Percentiles rank a stretch among this genome's conserved stretches.
Evolutionary conservation across 2,113 vertebrate genomes (phyloP).

Genomic region (Daboia siamensis): DNA sequence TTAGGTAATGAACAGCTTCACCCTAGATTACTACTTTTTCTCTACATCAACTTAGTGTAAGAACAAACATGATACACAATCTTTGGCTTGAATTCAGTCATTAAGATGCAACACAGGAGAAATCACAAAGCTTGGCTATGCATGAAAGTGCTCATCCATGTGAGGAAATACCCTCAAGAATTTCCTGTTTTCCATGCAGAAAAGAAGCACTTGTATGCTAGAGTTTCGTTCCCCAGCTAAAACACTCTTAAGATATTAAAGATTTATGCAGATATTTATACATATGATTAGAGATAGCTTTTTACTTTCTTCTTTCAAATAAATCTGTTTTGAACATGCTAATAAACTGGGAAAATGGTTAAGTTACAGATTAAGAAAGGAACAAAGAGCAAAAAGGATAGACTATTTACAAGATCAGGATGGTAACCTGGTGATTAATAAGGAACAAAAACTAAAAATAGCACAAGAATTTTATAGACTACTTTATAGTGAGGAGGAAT

Average conservation of each 20-base stretch:
- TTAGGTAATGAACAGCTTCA: neutral
- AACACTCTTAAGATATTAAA: neutral
- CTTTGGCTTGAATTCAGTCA: neutral
- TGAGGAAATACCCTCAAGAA: neutral
- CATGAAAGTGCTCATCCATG: neutral
- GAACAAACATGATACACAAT: neutral
- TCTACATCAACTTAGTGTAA: neutral
- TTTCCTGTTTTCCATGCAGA: neutral
- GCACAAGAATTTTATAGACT: too few species aligned
- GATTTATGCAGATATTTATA: accelerated
- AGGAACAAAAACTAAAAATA: too few species aligned
- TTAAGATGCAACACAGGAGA: neutral
- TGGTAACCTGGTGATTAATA: too few species aligned
- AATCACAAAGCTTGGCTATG: neutral
- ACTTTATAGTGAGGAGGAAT: too few species aligned
- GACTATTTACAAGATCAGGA: too few species aligned
- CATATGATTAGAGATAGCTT: neutral
- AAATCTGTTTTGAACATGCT: neutral
- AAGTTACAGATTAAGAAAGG: too few species aligned
- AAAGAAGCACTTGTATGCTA: neutral
- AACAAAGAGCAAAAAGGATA: too few species aligned
- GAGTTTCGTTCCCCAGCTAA: neutral
- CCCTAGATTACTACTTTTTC: neutral
- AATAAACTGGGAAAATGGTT: too few species aligned
- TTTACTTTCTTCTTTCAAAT: neutral